Conservation (phyloP, 2,797 vertebrate species). For the Odontamblyopus lacepedii region DNA sequence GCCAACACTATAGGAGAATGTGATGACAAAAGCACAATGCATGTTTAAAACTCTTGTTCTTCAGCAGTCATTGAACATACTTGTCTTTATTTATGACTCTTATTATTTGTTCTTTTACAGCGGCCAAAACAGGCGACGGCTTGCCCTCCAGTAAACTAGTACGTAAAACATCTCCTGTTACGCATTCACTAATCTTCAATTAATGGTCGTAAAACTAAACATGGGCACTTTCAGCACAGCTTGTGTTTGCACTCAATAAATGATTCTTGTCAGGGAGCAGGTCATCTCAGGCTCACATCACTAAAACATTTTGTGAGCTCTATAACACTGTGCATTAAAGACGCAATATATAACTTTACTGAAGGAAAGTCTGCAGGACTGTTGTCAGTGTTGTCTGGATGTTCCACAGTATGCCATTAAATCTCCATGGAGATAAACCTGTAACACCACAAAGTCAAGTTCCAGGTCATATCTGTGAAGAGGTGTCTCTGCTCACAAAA, state of each 20-base stretch:
- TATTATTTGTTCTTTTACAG: slow-evolving; percentile 44
- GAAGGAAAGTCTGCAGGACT: too few species aligned
- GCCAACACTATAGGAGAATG: background rate
- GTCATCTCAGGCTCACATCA: background rate
- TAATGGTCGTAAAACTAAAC: slow-evolving; percentile 3
- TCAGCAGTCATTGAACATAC: background rate
- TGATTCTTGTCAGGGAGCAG: background rate
- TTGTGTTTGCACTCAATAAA: slow-evolving; percentile 1
- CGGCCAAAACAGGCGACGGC: slow-evolving; percentile 80
- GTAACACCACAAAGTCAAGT: too few species aligned
- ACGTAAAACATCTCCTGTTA: slow-evolving; percentile 53
- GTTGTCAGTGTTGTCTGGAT: too few species aligned
- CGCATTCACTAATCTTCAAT: background rate
- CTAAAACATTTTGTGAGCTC: background rate
- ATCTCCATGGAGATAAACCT: too few species aligned
- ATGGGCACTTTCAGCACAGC: background rate
- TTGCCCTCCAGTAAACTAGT: slow-evolving; percentile 85
- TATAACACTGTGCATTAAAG: background rate
- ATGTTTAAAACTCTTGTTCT: slow-evolving; percentile 2
- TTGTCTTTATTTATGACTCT: slow-evolving; percentile 3
- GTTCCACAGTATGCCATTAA: too few species aligned
- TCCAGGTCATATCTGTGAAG: too few species aligned
- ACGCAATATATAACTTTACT: too few species aligned
- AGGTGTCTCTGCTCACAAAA: too few species aligned
- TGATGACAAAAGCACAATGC: background rate